Evolutionary conservation across 2,797 vertebrate species (phyloP).

Genomic region (Spinus pinus): DNA sequence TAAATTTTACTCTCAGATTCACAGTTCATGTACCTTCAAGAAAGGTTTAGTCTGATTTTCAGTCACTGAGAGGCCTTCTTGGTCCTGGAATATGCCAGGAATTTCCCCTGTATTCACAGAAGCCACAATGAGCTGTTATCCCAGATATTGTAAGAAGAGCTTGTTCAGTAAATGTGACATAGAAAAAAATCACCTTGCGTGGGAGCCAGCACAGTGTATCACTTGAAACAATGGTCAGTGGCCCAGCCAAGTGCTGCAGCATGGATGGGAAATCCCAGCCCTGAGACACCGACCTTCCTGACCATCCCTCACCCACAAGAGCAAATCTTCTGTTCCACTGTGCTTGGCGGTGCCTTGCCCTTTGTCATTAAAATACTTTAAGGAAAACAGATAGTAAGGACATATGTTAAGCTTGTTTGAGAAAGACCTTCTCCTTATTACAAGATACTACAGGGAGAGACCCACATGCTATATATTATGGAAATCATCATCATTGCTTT

Average conservation of each 20-base stretch:
- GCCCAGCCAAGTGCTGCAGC: slow-evolving; percentile 2
- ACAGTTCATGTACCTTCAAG: neutral
- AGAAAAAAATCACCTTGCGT: neutral
- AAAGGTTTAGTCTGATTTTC: neutral
- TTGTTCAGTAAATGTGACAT: neutral
- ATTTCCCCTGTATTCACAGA: neutral
- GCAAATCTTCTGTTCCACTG: neutral
- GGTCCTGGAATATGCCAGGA: neutral
- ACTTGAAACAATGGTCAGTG: slow-evolving; percentile 42
- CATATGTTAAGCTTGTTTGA: neutral
- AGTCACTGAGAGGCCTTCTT: neutral
- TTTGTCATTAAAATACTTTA: neutral
- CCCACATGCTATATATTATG: neutral
- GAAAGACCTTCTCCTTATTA: neutral
- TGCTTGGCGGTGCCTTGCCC: neutral
- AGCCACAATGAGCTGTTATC: neutral
- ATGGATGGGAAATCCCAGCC: slow-evolving; percentile 43
- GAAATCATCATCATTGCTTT: neutral
- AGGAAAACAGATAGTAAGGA: neutral
- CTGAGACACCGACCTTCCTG: neutral
- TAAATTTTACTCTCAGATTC: neutral
- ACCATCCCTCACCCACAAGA: neutral
- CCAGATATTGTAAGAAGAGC: neutral
- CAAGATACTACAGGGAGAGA: neutral
- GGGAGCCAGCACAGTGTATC: neutral